These are phyloP conservation scores for Nysson spinosus DNA, from an alignment of 2,888 invertebrate species.

Conservation along the genomic window DNA sequence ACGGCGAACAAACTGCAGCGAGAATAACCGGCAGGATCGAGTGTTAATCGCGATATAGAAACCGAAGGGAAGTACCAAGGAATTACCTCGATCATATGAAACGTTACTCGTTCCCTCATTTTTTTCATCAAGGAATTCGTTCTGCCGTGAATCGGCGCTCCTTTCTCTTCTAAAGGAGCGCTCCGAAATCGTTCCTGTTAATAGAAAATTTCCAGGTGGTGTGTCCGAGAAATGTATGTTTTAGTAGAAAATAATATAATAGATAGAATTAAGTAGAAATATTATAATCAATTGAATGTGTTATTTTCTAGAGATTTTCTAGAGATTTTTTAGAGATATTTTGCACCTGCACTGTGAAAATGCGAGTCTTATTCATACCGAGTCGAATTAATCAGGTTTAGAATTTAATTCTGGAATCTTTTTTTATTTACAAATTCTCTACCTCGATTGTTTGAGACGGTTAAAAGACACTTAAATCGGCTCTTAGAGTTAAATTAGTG, in stretches of 20 bases:
- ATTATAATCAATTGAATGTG: no score
- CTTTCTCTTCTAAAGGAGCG: constrained; percentile 31
- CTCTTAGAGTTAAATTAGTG: no score
- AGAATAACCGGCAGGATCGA: constrained; percentile 34
- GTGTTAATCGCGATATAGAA: constrained; percentile 40
- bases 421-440: no score
- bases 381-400: no score
- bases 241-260: background rate
- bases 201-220: constrained; percentile 27
- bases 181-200: constrained; percentile 26
- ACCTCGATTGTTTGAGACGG: no score
- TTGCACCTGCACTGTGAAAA: no score
- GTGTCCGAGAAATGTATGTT: constrained; percentile 41
- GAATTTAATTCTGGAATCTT: no score
- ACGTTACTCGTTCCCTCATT: constrained; percentile 31
- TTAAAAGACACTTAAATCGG: no score
- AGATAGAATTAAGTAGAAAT: background rate
- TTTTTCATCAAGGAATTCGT: constrained; percentile 28
- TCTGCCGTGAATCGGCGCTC: constrained; percentile 32
- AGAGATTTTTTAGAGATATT: no score
- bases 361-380: no score
- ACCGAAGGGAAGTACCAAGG: constrained; percentile 29
- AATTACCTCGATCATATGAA: constrained; percentile 48
- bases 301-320: no score
- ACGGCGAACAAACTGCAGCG: constrained; percentile 51